These are phyloP conservation scores for Epizoanthus stellaris DNA, from an alignment of 92 coral and sea anemone genomes.

Conservation along the genomic window DNA sequence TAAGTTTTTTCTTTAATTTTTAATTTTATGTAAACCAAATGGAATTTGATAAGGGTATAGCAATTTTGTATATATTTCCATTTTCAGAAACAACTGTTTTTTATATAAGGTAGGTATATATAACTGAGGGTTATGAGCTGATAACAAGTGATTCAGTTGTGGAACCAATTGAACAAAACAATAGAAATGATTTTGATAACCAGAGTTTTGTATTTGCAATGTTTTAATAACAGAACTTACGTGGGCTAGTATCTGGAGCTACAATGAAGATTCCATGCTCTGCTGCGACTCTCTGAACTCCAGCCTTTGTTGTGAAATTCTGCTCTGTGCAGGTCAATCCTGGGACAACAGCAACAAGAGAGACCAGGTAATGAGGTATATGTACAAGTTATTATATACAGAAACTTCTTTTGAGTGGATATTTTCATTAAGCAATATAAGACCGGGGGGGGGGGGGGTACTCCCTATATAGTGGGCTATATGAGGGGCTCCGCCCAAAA, in stretches of 20 bases:
- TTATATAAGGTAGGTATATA: not conserved
- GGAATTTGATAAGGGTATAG: not conserved
- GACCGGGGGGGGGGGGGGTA: too few relatives aligned
- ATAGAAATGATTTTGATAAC: too few relatives aligned
- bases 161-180: too few relatives aligned
- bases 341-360: not conserved
- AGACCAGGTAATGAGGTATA: not conserved
- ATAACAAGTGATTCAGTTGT: too few relatives aligned
- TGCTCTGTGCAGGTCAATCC: conserved; percentile 97
- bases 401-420: too few relatives aligned
- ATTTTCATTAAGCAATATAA: too few relatives aligned
- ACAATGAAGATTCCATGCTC: conserved; percentile 91
- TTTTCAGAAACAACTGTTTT: not conserved
- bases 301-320: conserved; percentile 91
- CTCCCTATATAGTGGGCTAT: too few relatives aligned
- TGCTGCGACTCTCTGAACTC: conserved; percentile 87
- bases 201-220: too few relatives aligned
- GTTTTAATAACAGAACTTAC: conserved; percentile 58
- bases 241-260: conserved; percentile 96
- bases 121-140: too few relatives aligned
- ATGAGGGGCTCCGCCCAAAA: too few relatives aligned
- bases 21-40: not conserved
- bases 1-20: too few relatives aligned
- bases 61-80: not conserved
- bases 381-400: too few relatives aligned